Base-by-base conservation (phyloP, 2,888 invertebrate species). In the Anthrax anthrax region DNA sequence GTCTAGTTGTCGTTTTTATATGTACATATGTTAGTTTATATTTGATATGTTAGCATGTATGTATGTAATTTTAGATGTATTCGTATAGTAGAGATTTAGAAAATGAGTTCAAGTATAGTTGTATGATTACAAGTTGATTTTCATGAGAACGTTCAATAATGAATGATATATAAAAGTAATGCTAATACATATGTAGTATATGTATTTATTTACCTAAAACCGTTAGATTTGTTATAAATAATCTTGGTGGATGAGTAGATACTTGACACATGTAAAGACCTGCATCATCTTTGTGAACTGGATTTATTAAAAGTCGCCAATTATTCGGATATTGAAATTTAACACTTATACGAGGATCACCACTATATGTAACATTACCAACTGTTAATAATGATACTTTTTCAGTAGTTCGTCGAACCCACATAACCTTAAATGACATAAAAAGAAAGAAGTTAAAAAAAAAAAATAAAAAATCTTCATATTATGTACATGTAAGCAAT, bases 261-360 rank as follows among this genome's bases (percentile, higher is more conserved):
- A 84, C 81, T 76, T 84, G 84, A 68, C 84, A 84, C 75, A 84
- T 80, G 61, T 84, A 84, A 47, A 79, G 70, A 18, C 84, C 84
- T 39, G 77, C 79, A 60, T 84, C 84, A 29, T 79, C 74, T 50
- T 74, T 72, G 58, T 78, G 79, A 36, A 83, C 81, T 46, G 81
- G 79, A 60, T 80, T 78, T 60, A 84, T 82, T 51, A 73, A 67
- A 37, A 81, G 69, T 47, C 79, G 71, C 80, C 80, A 81, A 59
- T 81, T 81, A 62, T 79, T 80, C 4, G 80, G 80, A 60, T 80
- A 80, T 63, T 79, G 79, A 60, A 77, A 81, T 60, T 75, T 77
- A 32, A 80, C 72, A 47, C 75, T 72, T 59, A 80, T 74, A 46
- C 80, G 70, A 38, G 70, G 73, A 60, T 80, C 80, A 8, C 77